Evolutionary conservation across 2,113 vertebrate genomes (phyloP), one percentile per base, ranked within the genome.

Genomic region (Stercorarius parasiticus): DNA sequence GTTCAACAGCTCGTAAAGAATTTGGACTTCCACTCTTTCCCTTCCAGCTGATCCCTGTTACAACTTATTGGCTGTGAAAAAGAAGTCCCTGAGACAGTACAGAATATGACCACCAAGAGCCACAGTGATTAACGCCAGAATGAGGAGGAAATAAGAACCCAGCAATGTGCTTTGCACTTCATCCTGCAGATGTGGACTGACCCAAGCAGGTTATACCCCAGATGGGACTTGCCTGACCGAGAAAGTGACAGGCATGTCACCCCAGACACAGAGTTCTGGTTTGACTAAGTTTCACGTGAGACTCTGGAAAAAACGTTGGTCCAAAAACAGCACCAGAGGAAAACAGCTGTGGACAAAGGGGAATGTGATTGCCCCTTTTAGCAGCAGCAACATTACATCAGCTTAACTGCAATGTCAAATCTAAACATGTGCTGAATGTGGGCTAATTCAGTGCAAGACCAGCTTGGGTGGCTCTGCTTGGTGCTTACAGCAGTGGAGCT

Each of bases 1-100:
- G 36, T 97, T 91, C 91, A 96, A 87, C 94, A 96, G 96, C 93
- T 95, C 89, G 94, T 94, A 96, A 95, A 94, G 86, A 95, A 93
- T 82, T 89, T 95, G 70, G 86, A 79, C 78, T 93, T 95, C 86
- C 43, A 88, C 71, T 84, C 69, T 88, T 83, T 92, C 42, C 64
- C 21, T 96, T 95, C 61, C 89, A 94, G 73, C 22, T 96, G 95
- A 96, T 96, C 86, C 56, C 56, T 79, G 77, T 90, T 96, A 95
- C 52, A 94, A 82, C 91, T 93, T 96, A 96, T 15, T 95, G 89
- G 84, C 93, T 97, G 93, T 93, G 89, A 96, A 96, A 94, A 96
- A 74, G n/a, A 70, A 94, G 78, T 90, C 81, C 78, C 58, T 95
- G 96, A 97, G 74, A 94, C 82, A 93, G 74, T 53, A 70, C 82